Conservation (phyloP, 2,797 vertebrate genomes). For the Phrynocephalus forsythii region DNA sequence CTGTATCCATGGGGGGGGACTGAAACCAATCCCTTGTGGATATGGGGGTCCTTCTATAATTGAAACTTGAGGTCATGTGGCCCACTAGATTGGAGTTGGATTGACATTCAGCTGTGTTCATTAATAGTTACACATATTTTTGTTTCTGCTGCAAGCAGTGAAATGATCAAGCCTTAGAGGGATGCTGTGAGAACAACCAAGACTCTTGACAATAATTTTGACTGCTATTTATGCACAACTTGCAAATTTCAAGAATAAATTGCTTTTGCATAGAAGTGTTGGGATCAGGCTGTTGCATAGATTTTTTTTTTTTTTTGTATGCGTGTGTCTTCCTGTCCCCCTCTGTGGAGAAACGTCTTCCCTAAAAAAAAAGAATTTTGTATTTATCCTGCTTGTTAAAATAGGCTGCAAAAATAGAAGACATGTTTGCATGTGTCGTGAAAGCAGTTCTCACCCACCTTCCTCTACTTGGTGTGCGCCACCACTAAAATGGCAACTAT, state of each 20-base stretch:
- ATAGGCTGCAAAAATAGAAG: no score
- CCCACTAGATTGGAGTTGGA: not conserved
- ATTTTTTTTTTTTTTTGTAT: not conserved
- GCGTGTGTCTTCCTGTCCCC: not conserved
- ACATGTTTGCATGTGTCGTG: no score
- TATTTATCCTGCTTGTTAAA: no score
- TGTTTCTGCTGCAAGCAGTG: not conserved
- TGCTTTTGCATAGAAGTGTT: no score
- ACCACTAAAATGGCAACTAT: no score
- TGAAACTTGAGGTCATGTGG: not conserved
- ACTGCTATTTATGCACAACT: not conserved
- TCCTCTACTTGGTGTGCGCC: no score
- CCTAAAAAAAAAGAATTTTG: not conserved
- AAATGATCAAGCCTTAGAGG: not conserved
- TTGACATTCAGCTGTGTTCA: not conserved
- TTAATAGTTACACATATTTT: not conserved
- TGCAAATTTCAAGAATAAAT: no score
- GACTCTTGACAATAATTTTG: not conserved
- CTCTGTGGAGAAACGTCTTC: not conserved
- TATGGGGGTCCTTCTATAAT: no score
- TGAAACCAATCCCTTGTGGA: no score
- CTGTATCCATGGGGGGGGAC: no score
- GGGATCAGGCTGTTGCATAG: not conserved
- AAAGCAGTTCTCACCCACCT: no score
- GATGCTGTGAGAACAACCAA: not conserved